These are phyloP conservation scores for Prorops nasuta DNA, from an alignment of 1,140 invertebrate species.

Conservation along the genomic window DNA sequence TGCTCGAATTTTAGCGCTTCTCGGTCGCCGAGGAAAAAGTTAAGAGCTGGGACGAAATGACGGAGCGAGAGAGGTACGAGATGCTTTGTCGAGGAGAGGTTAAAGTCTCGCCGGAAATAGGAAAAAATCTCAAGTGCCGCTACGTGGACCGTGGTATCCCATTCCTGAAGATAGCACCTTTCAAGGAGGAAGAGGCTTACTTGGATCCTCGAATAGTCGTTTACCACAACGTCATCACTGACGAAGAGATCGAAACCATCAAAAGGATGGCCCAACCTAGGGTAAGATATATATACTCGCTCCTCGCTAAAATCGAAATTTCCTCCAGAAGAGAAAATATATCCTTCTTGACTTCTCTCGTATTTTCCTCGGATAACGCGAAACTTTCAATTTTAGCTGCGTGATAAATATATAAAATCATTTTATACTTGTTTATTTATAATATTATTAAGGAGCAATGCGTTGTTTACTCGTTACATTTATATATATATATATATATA, in stretches of 20 bases:
- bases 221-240: constrained; percentile 86
- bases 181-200: constrained; percentile 90
- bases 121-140: constrained; percentile 70
- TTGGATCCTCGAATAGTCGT: constrained; percentile 83
- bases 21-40: constrained; percentile 53
- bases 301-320: background rate
- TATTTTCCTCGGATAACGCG: no score
- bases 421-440: no score
- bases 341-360: no score
- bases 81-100: constrained; percentile 88
- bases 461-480: background rate
- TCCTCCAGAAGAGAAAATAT: background rate
- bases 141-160: constrained; percentile 75
- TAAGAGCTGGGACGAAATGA: constrained; percentile 52
- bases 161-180: constrained; percentile 77
- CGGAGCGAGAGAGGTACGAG: constrained; percentile 77
- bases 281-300: constrained; percentile 56
- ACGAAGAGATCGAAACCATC: constrained; percentile 86
- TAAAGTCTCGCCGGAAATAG: constrained; percentile 57
- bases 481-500: background rate
- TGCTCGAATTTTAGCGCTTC: constrained; percentile 42
- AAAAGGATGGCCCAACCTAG: constrained; percentile 83
- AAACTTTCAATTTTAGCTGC: no score
- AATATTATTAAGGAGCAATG: no score
- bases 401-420: no score